Percentiles rank a stretch among this genome's conserved stretches.
phyloP scores from a whole-genome alignment of 2,888 invertebrate species.

The Drosophila infuscata region DNA sequence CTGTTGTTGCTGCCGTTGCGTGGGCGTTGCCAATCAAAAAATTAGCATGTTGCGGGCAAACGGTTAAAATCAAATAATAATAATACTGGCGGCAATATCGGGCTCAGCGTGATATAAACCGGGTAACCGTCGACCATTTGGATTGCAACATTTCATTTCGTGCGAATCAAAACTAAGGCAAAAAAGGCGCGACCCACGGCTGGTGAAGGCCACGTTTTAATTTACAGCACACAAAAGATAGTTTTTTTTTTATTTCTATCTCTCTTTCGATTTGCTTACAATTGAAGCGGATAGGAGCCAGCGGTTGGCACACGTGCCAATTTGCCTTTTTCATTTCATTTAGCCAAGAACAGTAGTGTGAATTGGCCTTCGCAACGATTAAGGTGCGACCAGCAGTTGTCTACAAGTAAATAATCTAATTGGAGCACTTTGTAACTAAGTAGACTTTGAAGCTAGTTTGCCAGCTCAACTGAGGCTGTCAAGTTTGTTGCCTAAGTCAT shows the following conservation, averaged over 20 bases:
- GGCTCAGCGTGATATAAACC: conserved; percentile 58
- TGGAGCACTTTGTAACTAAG: conserved; percentile 37
- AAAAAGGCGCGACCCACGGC: conserved; percentile 61
- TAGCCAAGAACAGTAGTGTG: conserved; percentile 35
- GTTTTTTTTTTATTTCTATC: conserved; percentile 19
- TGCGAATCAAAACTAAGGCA: conserved; percentile 68
- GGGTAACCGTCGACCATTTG: conserved; percentile 37
- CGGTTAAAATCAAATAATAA: conserved; percentile 70
- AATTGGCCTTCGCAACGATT: conserved; percentile 50
- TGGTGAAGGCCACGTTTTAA: conserved; percentile 63
- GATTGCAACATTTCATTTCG: conserved; percentile 66
- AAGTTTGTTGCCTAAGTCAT: conserved; percentile 55
- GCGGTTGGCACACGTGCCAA: conserved; percentile 67
- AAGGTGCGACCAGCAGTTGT: conserved; percentile 66
- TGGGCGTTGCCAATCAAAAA: conserved; percentile 71
- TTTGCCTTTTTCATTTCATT: conserved; percentile 19
- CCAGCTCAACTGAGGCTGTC: background rate
- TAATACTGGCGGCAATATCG: conserved; percentile 51
- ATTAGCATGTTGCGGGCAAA: conserved; percentile 68
- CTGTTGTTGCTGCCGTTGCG: conserved; percentile 34
- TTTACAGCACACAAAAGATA: conserved; percentile 66
- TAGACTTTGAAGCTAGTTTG: background rate
- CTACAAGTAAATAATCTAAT: conserved; percentile 66
- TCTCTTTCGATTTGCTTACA: conserved; percentile 22
- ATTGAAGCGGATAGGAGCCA: conserved; percentile 25